Conservation (phyloP, 2,113 vertebrate species). For the Oryzias celebensis region DNA sequence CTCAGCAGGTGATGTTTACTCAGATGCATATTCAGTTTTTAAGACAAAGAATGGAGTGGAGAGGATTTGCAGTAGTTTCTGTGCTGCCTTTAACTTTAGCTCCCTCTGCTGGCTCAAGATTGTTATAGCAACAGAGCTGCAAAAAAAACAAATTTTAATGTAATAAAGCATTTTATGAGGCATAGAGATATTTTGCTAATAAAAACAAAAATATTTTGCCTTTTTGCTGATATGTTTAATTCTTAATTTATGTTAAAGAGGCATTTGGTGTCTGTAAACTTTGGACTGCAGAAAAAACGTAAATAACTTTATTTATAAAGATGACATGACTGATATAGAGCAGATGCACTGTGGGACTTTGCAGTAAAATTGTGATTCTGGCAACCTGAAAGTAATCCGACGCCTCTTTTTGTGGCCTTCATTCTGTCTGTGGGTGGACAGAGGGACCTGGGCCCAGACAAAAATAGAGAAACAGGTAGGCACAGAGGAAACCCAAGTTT, state of each 20-base stretch:
- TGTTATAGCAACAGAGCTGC: background rate
- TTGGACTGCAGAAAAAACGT: background rate
- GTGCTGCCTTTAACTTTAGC: slow-evolving; percentile 16
- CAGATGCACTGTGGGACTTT: background rate
- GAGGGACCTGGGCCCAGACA: slow-evolving; percentile 34
- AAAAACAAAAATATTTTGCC: background rate
- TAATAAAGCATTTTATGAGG: slow-evolving; percentile 1
- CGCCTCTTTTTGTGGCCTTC: slow-evolving; percentile 42
- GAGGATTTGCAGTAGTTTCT: background rate
- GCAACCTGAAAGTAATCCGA: slow-evolving; percentile 36
- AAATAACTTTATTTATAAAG: background rate
- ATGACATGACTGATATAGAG: background rate
- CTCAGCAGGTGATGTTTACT: background rate
- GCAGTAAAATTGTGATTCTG: slow-evolving; percentile 12
- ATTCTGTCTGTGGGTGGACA: slow-evolving; percentile 49
- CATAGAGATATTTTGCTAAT: slow-evolving; percentile 27
- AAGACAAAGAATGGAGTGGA: background rate
- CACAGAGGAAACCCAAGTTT: slow-evolving; percentile 26
- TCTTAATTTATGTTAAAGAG: slow-evolving; percentile 13
- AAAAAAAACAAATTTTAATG: slow-evolving; percentile 1
- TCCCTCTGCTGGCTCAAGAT: slow-evolving; percentile 60
- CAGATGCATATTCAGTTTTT: background rate
- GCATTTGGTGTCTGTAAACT: slow-evolving; percentile 2
- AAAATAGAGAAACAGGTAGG: slow-evolving; percentile 36
- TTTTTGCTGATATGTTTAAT: slow-evolving; percentile 8